Evolutionary conservation across 2,113 vertebrate species (phyloP).

Genomic region (Chelonoidis abingdonii): DNA sequence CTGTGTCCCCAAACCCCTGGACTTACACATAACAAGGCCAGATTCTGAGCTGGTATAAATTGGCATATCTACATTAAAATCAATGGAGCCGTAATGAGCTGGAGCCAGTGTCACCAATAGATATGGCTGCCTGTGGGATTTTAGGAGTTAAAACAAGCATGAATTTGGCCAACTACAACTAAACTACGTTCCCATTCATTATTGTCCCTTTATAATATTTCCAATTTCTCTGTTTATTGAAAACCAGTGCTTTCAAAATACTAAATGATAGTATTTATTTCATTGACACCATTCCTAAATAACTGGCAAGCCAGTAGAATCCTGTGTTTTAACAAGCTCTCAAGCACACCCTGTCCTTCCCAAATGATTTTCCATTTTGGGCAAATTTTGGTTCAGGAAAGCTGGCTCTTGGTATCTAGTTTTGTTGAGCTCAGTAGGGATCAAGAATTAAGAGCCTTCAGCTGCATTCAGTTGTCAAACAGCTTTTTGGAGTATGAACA

Average conservation of each 20-base stretch:
- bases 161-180: neutral
- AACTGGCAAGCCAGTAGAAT: neutral
- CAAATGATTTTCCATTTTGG: neutral
- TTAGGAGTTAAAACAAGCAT: neutral
- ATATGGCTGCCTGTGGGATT: neutral
- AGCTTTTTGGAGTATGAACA: constrained; percentile 51
- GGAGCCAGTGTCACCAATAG: neutral
- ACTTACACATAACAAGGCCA: rapidly evolving
- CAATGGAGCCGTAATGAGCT: neutral
- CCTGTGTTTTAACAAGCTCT: constrained; percentile 7
- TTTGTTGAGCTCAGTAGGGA: neutral
- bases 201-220: neutral
- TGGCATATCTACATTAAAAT: neutral
- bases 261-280: neutral
- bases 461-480: constrained; percentile 62
- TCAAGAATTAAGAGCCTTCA: constrained; percentile 60
- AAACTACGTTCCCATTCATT: neutral
- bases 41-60: neutral
- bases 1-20: rapidly evolving
- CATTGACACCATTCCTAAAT: neutral
- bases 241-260: constrained; percentile 24
- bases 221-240: neutral
- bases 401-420: neutral
- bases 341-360: neutral
- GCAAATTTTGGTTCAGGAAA: constrained; percentile 2